Base-by-base conservation (phyloP, 2,797 vertebrate species). In the Neoniphon sammara region DNA sequence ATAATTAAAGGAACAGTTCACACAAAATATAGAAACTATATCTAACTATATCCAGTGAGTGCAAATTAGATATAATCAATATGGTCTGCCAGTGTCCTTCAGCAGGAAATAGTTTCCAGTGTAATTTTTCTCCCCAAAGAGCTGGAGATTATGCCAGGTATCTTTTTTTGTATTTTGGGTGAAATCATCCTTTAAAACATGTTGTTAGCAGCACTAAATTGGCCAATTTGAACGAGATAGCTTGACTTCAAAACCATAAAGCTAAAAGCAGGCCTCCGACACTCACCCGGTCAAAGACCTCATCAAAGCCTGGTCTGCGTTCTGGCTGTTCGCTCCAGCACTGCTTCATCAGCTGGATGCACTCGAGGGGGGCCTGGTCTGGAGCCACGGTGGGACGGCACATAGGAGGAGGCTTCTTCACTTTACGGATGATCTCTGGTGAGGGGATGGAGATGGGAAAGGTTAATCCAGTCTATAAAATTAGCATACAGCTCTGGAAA, bases 261-360 rank as follows among this genome's bases (percentile, higher is more conserved):
- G 15, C 2, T 8, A 11, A 31, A 52, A 14, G 2, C 6, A 0
- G 8, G 20, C 53, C 18, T 49, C 4, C 15, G 30, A 52, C 60
- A 60, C 11, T 2, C 77, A 96, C 95, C 92, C 94, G 93, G 89
- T 95, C 94, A 81, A 95, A 96, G 84, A 96, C 94, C 84, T 96
- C 94, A 54, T 95, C 87, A 69, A 96, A 95, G 21, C 76, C 56
- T 0, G 95, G 95, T 66, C 95, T 94, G 83, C 95, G 93, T 25
- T 96, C 95, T 0, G 95, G 95, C 64, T 87, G 83, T 73, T 96
- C 95, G n/a, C 93, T 91, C 95, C 95, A 96, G 81, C 95, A 96
- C 82, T 95, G 95, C 80, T 96, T 96, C 95, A 96, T 96, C 54
- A 96, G 87, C 82, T 96, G 94, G 82, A 96, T 96, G 66, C 95